A percentile compares a stretch with the other conserved stretches of the same genome.
phyloP scores from a whole-genome alignment of 2,888 invertebrate genomes.

The Rhamnusium bicolor region DNA sequence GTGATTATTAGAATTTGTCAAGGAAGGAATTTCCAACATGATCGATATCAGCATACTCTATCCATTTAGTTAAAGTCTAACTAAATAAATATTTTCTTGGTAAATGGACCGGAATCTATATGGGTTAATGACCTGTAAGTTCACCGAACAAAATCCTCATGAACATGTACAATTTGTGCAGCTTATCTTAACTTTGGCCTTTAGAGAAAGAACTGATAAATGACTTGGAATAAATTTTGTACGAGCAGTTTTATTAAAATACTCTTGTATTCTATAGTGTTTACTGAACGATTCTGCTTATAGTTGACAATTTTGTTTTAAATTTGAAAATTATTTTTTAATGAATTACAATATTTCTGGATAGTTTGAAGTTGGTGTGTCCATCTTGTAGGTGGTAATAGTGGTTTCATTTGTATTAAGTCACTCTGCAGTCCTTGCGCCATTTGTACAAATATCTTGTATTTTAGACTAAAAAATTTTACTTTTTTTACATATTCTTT shows the following conservation, averaged over 20 bases:
- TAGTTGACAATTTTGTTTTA: not conserved
- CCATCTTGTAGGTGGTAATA: too few relatives aligned
- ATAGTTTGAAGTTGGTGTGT: too few relatives aligned
- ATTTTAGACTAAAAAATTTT: too few relatives aligned
- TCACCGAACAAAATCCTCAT: not conserved
- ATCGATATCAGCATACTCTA: not conserved
- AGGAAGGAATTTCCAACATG: not conserved
- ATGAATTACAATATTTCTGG: too few relatives aligned
- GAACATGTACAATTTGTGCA: not conserved
- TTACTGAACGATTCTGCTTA: too few relatives aligned
- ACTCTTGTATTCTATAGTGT: too few relatives aligned
- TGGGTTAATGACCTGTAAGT: conserved; percentile 5
- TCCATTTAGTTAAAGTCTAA: not conserved
- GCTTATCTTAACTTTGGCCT: not conserved
- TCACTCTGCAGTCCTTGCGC: too few relatives aligned
- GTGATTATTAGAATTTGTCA: too few relatives aligned
- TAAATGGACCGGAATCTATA: not conserved
- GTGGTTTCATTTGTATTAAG: too few relatives aligned
- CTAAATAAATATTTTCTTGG: conserved; percentile 3
- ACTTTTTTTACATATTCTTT: too few relatives aligned
- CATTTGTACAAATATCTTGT: too few relatives aligned
- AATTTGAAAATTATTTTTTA: not conserved
- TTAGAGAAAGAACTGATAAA: not conserved
- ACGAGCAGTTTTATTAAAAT: not conserved
- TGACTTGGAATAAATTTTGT: not conserved